A percentile compares a stretch with the other conserved stretches of the same genome.
phyloP scores from a whole-genome alignment of 35 echinoderm and acorn worm species.

The Acanthaster planci region DNA sequence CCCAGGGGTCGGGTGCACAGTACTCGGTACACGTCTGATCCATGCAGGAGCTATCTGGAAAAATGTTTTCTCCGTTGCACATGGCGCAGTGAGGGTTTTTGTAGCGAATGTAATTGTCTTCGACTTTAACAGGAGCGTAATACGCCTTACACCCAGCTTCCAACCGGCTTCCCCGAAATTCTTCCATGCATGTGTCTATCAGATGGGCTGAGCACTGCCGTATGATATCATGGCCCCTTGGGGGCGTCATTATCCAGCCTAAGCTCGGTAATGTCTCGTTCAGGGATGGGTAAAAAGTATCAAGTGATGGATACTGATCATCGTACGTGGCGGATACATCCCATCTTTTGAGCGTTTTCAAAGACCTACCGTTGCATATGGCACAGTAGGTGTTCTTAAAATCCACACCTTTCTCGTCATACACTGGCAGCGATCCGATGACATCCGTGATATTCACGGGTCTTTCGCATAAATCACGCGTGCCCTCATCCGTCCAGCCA shows the following conservation, averaged over 20 bases:
- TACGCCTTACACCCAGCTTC: not conserved
- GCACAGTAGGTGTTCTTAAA: slow-evolving; percentile 43
- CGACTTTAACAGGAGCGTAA: slow-evolving; percentile 6
- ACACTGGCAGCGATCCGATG: not conserved
- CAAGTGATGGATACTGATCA: not conserved
- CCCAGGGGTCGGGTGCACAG: not conserved
- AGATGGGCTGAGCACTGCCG: slow-evolving; percentile 7
- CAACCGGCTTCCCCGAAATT: not conserved
- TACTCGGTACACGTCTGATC: not conserved
- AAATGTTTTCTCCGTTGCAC: not conserved
- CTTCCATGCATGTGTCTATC: not conserved
- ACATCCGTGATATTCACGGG: not conserved
- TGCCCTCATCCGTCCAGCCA: not conserved
- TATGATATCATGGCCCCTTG: not conserved
- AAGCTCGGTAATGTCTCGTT: not conserved
- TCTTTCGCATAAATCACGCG: slow-evolving; percentile 1
- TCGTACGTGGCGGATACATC: not conserved
- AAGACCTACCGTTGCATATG: slow-evolving; percentile 7
- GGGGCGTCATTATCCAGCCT: not conserved
- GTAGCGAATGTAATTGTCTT: not conserved
- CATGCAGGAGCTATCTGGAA: not conserved
- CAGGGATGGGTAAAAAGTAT: not conserved
- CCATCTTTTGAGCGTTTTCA: not conserved
- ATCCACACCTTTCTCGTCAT: not conserved
- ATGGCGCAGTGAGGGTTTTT: slow-evolving; percentile 24